Percentiles rank a stretch among this genome's conserved stretches.
phyloP scores from a whole-genome alignment of 2,113 vertebrate species.

The Rhombomys opimus region DNA sequence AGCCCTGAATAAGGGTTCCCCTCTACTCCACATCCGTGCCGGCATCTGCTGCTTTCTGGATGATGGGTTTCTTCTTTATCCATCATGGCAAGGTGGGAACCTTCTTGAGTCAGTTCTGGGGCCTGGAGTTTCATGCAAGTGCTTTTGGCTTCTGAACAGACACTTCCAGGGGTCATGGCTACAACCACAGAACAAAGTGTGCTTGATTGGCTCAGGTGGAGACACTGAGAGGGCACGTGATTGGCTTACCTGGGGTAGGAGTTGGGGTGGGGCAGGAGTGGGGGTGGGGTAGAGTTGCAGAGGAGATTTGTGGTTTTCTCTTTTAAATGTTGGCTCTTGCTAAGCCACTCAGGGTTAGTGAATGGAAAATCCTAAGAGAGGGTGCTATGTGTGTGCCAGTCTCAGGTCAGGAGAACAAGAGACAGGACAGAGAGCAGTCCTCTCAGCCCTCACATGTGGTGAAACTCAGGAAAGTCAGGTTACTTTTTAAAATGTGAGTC shows the following conservation, averaged over 20 bases:
- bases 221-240: rapidly evolving
- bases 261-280: too few species aligned
- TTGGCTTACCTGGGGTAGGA: too few species aligned
- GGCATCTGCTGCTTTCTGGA: not conserved
- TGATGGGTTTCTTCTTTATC: not conserved
- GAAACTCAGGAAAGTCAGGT: conserved; percentile 69
- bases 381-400: too few species aligned
- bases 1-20: not conserved
- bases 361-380: not conserved
- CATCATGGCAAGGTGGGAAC: not conserved
- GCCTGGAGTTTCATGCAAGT: not conserved
- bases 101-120: too few species aligned
- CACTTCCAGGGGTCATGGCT: not conserved
- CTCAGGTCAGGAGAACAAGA: too few species aligned
- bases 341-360: not conserved
- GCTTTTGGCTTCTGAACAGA: not conserved
- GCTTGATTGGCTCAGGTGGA: not conserved
- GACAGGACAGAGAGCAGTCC: not conserved
- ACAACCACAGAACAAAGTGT: rapidly evolving
- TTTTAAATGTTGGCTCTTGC: not conserved
- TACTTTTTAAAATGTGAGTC: conserved; percentile 61
- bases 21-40: too few species aligned
- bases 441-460: not conserved
- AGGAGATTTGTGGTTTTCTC: not conserved
- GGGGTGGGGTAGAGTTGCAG: not conserved